Conservation (phyloP, 2,797 vertebrate species). For the Thalassophryne amazonica region DNA sequence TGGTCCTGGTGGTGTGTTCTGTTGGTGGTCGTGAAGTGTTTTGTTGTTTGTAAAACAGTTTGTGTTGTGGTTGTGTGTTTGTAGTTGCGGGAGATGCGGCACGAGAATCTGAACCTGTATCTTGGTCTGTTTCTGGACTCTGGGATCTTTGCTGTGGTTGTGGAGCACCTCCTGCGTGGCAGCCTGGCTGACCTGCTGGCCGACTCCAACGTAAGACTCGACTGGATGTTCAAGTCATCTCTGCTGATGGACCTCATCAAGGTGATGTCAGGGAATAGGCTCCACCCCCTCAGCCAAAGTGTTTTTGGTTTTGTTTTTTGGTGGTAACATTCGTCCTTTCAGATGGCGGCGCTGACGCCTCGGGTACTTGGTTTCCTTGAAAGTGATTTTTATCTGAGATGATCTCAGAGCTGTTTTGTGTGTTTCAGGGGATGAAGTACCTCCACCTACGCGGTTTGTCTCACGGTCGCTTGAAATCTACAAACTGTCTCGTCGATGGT, state of each 20-base stretch:
- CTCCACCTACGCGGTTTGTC: constrained; percentile 83
- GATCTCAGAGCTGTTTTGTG: neutral
- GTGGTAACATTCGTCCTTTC: too few relatives aligned
- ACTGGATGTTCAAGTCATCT: constrained; percentile 92
- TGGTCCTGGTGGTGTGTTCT: too few relatives aligned
- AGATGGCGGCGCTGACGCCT: too few relatives aligned
- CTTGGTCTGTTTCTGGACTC: constrained; percentile 84
- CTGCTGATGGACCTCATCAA: constrained; percentile 88
- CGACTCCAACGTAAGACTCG: constrained; percentile 82
- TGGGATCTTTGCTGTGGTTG: constrained; percentile 83
- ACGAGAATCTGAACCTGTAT: constrained; percentile 87
- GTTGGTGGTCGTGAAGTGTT: too few relatives aligned
- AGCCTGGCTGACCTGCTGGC: constrained; percentile 86
- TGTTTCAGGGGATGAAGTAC: constrained; percentile 84
- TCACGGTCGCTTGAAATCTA: constrained; percentile 88
- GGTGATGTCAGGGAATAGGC: constrained; percentile 45
- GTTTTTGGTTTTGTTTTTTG: neutral
- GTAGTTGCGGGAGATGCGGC: constrained; percentile 85
- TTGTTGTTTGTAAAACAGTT: too few relatives aligned
- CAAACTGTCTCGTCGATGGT: constrained; percentile 90
- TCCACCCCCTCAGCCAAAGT: neutral
- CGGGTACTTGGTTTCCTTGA: neutral
- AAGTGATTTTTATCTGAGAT: neutral
- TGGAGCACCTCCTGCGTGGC: constrained; percentile 84
- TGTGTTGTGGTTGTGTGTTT: too few relatives aligned